Evolutionary conservation across 2,888 invertebrate genomes (phyloP).

Genomic region (Ornithoptera priamus): DNA sequence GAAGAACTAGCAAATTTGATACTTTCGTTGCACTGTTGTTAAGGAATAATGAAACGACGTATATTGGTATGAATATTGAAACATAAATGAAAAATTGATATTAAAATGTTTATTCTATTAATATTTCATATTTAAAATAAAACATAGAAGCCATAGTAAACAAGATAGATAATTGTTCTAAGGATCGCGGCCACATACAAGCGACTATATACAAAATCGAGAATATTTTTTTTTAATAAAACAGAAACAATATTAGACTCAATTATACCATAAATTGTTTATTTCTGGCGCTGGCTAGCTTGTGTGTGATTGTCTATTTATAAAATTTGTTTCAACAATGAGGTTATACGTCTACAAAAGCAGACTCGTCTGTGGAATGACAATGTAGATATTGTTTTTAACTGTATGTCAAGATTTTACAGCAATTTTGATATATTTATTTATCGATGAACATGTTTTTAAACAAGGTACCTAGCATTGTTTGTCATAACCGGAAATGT

Average conservation of each 20-base stretch:
- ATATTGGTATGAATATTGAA: no score
- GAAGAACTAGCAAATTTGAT: no score
- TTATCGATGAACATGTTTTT: constrained; percentile 33
- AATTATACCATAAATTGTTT: background rate
- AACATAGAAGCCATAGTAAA: no score
- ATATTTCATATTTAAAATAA: no score
- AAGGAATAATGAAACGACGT: no score
- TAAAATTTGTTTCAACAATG: constrained; percentile 7
- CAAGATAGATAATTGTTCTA: no score
- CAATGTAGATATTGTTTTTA: constrained; percentile 17
- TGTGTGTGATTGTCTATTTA: background rate
- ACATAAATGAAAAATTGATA: no score
- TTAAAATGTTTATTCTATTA: no score
- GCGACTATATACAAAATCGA: no score
- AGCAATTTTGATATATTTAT: constrained; percentile 25
- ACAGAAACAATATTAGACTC: background rate
- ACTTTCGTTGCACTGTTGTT: no score
- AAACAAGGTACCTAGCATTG: constrained; percentile 36
- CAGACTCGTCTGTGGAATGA: background rate
- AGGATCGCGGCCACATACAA: no score
- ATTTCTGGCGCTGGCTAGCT: background rate
- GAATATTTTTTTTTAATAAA: background rate
- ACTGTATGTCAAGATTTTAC: constrained; percentile 20
- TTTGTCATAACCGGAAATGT: constrained; percentile 22
- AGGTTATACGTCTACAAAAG: constrained; percentile 4